phyloP scores from a whole-genome alignment of 2,797 vertebrate species.

The Yasuhikotakia modesta region DNA sequence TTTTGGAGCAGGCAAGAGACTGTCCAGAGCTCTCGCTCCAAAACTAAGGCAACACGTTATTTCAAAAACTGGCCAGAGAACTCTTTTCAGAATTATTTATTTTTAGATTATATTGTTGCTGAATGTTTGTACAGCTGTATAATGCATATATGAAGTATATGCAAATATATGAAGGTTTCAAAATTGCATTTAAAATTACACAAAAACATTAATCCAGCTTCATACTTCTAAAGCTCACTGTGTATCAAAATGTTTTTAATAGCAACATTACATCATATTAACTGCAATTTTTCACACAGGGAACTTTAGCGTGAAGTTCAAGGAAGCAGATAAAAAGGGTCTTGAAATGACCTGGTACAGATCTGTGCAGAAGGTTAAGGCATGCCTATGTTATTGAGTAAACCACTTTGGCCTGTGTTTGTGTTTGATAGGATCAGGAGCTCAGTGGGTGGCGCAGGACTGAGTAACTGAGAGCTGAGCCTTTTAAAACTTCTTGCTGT shows the following conservation, averaged over 20 bases:
- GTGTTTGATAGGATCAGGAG: constrained; percentile 61
- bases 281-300: not conserved
- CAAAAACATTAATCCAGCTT: not conserved
- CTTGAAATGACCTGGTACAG: constrained; percentile 41
- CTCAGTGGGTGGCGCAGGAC: constrained; percentile 59
- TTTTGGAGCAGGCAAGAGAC: constrained; percentile 67
- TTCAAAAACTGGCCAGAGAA: constrained; percentile 30
- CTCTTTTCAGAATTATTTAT: not conserved
- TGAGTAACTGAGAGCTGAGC: constrained; percentile 51
- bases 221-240: not conserved
- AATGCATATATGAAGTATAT: not conserved
- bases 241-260: not conserved
- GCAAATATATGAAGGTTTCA: no score
- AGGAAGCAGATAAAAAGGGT: constrained; percentile 25
- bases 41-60: constrained; percentile 63
- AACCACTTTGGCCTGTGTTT: constrained; percentile 62
- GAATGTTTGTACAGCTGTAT: not conserved
- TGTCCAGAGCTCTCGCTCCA: constrained; percentile 63
- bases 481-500: constrained; percentile 54
- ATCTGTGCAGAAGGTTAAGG: constrained; percentile 47
- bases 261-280: not conserved
- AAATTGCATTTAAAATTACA: not conserved
- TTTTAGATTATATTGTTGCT: not conserved
- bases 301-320: not conserved
- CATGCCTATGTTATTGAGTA: constrained; percentile 56